Conservation (phyloP, 2,113 vertebrate species). For the Argyrosomus japonicus region DNA sequence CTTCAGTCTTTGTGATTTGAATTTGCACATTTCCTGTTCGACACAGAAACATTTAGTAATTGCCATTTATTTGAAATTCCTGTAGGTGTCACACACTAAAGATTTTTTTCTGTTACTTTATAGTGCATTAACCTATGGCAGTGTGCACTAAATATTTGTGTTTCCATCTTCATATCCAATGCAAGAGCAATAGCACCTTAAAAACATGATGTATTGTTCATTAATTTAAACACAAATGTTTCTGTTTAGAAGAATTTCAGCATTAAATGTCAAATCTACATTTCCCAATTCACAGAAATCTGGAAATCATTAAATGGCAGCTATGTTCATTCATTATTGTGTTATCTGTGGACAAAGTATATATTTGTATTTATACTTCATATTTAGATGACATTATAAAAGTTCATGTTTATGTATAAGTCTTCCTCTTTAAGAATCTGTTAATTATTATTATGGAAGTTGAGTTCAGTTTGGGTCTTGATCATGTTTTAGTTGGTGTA, state of each 20-base stretch:
- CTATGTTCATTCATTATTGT: conserved; percentile 51
- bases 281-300: not conserved
- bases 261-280: not conserved
- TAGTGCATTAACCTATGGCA: conserved; percentile 19
- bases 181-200: not conserved
- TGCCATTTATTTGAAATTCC: conserved; percentile 23
- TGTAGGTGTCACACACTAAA: conserved; percentile 14
- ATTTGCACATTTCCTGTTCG: conserved; percentile 65
- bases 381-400: not conserved
- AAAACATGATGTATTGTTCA: not conserved
- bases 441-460: not conserved
- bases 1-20: conserved; percentile 29
- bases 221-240: not conserved
- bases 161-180: conserved; percentile 42
- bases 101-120: conserved; percentile 11
- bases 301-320: conserved; percentile 61
- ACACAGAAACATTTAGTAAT: conserved; percentile 40
- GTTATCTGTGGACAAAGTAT: not conserved
- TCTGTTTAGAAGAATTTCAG: not conserved
- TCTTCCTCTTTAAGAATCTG: not conserved
- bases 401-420: not conserved
- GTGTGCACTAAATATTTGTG: conserved; percentile 28
- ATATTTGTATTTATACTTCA: conserved; percentile 27
- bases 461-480: conserved; percentile 22
- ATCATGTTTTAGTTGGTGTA: not conserved